Evolutionary conservation across 1,140 invertebrate genomes (phyloP), one percentile per base, ranked within the genome.

Genomic region (Brachionus rotundiformis): DNA sequence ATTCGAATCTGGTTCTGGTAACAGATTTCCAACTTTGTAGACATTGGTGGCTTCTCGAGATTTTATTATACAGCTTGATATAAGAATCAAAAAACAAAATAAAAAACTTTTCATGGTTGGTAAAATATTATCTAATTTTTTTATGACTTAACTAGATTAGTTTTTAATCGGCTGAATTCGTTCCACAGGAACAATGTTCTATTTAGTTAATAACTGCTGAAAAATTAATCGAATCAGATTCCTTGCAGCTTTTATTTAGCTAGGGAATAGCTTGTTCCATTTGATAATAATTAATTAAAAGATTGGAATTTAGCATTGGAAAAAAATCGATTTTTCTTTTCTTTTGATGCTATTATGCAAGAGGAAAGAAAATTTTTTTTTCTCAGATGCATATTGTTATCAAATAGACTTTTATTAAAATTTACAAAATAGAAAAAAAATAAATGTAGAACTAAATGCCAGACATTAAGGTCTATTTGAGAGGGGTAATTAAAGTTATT

Each of bases 281-380:
- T 54, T 54, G 19, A 54, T 54, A 54, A 54, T 54, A 54, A 54
- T 65, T 33, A 65, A 65, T 31, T 65, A 65, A 65, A 63, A 65
- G 11, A 65, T 33, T 65, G 16, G 8, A 16, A 54, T 49, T 54
- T 54, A 54, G 19, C 47, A 54, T 54, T 54, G 47, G 31, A 11
- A 65, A 65, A 59, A 54, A 54, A 54, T 54, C 47, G 47, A 54
- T 54, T 54, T 54, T 54, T 54, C 47, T 54, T 54, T 54, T 19
- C 47, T 54, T 54, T 19, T 54, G n/a, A 19, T 16, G 19, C 19
- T 23, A 54, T 54, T 54, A 54, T 54, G 47, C 47, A 54, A 54
- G n/a, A 19, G 19, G 23, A 54, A 49, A 54, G n/a, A 54, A 54
- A 54, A 54, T 54, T 23, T 19, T 19, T 54, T 54, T 49, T 54